Conservation (phyloP, 2,797 vertebrate species). For the Phyllotis vaccarum region DNA sequence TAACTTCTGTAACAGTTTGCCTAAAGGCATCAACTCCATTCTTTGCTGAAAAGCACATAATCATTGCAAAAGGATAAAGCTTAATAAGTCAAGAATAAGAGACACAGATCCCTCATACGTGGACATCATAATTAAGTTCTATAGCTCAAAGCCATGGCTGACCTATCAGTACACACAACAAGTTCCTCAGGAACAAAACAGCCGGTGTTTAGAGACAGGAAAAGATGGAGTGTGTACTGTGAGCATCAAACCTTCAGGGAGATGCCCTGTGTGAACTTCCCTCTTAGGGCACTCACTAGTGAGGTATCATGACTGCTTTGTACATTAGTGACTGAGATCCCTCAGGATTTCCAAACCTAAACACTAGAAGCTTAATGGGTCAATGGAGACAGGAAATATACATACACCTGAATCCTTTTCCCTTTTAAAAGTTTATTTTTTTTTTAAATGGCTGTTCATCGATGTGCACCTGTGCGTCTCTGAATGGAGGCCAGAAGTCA, state of each 20-base stretch:
- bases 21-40: conserved; percentile 63
- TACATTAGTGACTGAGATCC: background rate
- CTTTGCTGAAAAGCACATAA: conserved; percentile 42
- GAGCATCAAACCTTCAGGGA: background rate
- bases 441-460: background rate
- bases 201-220: background rate
- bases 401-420: too few relatives aligned
- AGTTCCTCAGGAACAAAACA: background rate
- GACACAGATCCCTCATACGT: background rate
- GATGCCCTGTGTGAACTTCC: background rate
- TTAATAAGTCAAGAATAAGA: conserved; percentile 66
- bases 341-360: too few relatives aligned
- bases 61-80: background rate
- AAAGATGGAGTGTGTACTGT: background rate
- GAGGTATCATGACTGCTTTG: rapidly evolving
- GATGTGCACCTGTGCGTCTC: background rate
- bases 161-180: background rate
- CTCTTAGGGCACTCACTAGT: rapidly evolving
- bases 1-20: conserved; percentile 71
- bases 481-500: background rate
- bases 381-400: background rate
- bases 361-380: background rate
- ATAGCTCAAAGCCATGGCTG: conserved; percentile 20
- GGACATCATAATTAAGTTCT: conserved; percentile 39
- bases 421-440: background rate